A percentile compares a stretch with the other conserved stretches of the same genome.
Evolutionary conservation across 2,888 invertebrate species (phyloP).

Genomic region (Chrysolina oricalcia): DNA sequence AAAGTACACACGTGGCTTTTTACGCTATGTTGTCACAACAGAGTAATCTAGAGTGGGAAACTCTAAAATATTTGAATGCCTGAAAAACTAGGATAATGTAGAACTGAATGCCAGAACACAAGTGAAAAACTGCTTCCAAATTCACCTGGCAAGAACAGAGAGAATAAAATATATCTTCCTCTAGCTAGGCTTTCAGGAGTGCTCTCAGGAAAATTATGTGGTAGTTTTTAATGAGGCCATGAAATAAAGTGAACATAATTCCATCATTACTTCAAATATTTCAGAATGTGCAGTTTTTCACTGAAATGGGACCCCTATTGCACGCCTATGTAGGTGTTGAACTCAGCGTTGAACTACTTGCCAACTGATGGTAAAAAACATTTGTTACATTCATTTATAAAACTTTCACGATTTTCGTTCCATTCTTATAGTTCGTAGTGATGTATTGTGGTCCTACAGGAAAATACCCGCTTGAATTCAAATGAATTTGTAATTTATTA

Average conservation of each 20-base stretch:
- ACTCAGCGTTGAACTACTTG: background rate
- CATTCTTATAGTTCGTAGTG: background rate
- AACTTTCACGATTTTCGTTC: background rate
- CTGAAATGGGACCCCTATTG: background rate
- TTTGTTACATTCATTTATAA: constrained; percentile 4
- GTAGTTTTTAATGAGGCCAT: too few relatives aligned
- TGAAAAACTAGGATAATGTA: too few relatives aligned
- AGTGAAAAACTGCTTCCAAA: too few relatives aligned
- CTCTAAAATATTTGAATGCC: too few relatives aligned
- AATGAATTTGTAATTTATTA: background rate
- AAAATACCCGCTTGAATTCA: background rate
- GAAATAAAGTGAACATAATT: background rate
- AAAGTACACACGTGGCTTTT: too few relatives aligned
- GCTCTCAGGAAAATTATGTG: too few relatives aligned
- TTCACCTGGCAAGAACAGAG: too few relatives aligned
- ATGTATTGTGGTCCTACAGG: background rate
- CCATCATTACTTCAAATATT: background rate
- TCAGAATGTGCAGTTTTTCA: background rate
- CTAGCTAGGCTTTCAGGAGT: too few relatives aligned
- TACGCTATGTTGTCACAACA: too few relatives aligned
- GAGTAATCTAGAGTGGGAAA: too few relatives aligned
- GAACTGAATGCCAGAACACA: too few relatives aligned
- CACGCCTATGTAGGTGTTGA: background rate
- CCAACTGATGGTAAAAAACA: background rate
- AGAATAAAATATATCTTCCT: too few relatives aligned